phyloP scores from a whole-genome alignment of 2,797 vertebrate species.

The Acipenser oxyrinchus region DNA sequence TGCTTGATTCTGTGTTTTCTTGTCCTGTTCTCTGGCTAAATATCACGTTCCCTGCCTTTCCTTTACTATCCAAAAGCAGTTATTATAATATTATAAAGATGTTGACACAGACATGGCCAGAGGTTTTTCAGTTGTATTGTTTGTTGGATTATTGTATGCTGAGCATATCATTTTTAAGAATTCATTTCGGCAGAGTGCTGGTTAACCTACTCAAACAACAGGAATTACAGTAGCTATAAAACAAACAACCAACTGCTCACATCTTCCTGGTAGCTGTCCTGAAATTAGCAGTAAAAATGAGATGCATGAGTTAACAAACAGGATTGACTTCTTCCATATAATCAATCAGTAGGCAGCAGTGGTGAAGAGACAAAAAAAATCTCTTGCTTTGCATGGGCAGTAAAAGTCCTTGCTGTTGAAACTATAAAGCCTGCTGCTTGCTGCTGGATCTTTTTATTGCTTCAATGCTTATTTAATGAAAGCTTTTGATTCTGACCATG shows the following conservation, averaged over 20 bases:
- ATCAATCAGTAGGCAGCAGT: neutral
- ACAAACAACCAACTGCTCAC: neutral
- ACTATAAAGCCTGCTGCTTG: neutral
- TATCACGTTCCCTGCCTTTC: too few species aligned
- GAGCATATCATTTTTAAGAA: too few species aligned
- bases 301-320: neutral
- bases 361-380: neutral
- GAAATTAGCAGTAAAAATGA: conserved; percentile 1
- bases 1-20: too few species aligned
- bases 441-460: neutral
- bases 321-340: neutral
- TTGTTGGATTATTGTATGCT: too few species aligned
- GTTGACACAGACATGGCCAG: too few species aligned
- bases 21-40: too few species aligned
- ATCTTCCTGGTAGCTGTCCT: neutral
- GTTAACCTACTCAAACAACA: neutral
- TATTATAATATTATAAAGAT: too few species aligned
- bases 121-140: too few species aligned
- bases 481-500: conserved; percentile 3
- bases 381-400: neutral
- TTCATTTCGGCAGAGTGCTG: neutral
- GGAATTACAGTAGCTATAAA: neutral
- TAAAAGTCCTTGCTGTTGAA: neutral
- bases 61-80: too few species aligned
- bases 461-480: conserved; percentile 1